phyloP scores from a whole-genome alignment of 2,888 invertebrate species.

The Neria commutata region DNA sequence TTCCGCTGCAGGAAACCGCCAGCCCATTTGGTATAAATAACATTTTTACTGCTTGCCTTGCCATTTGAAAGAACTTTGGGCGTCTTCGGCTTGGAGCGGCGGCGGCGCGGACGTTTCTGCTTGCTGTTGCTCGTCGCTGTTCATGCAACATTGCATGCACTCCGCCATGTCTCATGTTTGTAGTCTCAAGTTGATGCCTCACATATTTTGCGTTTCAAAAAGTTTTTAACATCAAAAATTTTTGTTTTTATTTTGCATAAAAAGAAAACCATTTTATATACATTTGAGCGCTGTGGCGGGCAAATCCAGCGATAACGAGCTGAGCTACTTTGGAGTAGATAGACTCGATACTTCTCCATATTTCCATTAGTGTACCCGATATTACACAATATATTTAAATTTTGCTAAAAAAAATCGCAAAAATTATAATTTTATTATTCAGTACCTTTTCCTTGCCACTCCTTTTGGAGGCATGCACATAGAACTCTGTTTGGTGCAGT shows the following conservation, averaged over 20 bases:
- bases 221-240: background rate
- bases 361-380: too few species aligned
- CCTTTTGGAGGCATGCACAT: too few species aligned
- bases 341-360: too few species aligned
- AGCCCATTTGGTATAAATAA: too few species aligned
- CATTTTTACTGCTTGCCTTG: background rate
- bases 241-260: background rate
- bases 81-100: background rate
- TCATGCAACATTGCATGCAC: slow-evolving; percentile 12
- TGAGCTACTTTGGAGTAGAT: too few species aligned
- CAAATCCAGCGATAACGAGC: too few species aligned
- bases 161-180: background rate
- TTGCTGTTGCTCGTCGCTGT: background rate
- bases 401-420: too few species aligned
- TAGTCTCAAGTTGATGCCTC: background rate
- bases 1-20: background rate
- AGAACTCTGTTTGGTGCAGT: too few species aligned
- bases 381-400: too few species aligned
- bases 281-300: background rate
- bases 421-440: too few species aligned
- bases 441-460: too few species aligned
- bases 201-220: background rate
- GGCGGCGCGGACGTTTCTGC: too few species aligned
- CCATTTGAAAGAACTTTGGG: background rate
- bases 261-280: background rate